Evolutionary conservation across 2,797 vertebrate genomes (phyloP).

Genomic region (Meriones psammophilus): DNA sequence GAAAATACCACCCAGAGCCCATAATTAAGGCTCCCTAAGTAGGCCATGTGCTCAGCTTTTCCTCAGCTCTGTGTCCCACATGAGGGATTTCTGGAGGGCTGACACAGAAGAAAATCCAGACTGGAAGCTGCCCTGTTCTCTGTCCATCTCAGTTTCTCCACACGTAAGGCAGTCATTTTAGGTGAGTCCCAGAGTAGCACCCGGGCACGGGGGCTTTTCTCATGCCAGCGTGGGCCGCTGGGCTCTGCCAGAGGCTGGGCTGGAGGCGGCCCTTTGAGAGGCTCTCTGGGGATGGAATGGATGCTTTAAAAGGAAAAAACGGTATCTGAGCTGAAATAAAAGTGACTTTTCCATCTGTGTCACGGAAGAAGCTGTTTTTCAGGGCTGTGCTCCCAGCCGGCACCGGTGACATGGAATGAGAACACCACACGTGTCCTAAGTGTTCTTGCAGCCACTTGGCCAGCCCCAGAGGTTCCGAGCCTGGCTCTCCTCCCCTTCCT

Average conservation of each 20-base stretch:
- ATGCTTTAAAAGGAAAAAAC: not conserved
- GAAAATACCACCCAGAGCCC: constrained; percentile 41
- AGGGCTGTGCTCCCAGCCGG: not conserved
- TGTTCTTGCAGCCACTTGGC: not conserved
- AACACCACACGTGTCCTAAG: not conserved
- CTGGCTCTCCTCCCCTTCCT: not conserved
- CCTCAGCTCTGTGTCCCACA: not conserved
- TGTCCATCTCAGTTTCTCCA: constrained; percentile 11
- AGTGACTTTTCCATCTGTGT: constrained; percentile 72
- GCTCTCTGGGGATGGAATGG: not conserved
- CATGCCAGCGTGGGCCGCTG: not conserved
- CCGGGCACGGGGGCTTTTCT: not conserved
- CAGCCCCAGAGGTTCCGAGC: not conserved
- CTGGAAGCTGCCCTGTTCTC: not conserved
- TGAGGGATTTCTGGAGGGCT: constrained; percentile 58
- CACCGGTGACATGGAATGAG: not conserved
- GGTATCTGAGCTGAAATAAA: not conserved
- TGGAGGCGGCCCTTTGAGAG: not conserved
- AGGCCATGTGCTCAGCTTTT: constrained; percentile 70
- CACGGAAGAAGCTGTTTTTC: constrained; percentile 35
- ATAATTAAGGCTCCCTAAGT: constrained; percentile 67
- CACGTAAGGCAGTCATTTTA: not conserved
- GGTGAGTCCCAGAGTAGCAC: not conserved
- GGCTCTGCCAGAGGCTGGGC: constrained; percentile 1
- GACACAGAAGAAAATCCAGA: constrained; percentile 43